Conservation (phyloP, 2,797 vertebrate species). For the Eremophila alpestris region DNA sequence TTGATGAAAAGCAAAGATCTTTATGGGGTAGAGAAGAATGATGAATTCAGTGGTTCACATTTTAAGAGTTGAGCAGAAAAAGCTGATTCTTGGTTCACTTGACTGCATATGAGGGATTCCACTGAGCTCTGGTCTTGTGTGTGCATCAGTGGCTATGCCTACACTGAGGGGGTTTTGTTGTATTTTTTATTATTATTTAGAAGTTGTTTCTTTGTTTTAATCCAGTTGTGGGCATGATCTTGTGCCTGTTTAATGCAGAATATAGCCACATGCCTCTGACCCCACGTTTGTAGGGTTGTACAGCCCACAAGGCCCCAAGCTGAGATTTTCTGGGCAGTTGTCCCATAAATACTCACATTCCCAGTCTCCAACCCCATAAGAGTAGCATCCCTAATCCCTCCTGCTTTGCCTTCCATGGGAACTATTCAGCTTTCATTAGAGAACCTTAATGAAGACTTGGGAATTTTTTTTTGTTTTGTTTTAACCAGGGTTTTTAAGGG, state of each 20-base stretch:
- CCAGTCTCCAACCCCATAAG: neutral
- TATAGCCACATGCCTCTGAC: accelerated
- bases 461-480: neutral
- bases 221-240: neutral
- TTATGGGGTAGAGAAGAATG: neutral
- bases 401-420: neutral
- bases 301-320: neutral
- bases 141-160: neutral
- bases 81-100: neutral
- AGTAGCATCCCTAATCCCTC: neutral
- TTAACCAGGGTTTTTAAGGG: neutral
- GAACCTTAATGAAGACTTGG: neutral
- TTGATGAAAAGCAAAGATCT: neutral
- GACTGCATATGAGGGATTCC: accelerated
- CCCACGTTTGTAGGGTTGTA: accelerated
- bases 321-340: neutral
- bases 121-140: neutral
- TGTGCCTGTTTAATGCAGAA: neutral
- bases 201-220: neutral
- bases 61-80: neutral
- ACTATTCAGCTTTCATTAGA: neutral
- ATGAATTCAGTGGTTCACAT: neutral
- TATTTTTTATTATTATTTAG: neutral
- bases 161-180: accelerated
- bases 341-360: accelerated